Evolutionary conservation across 2,113 vertebrate genomes (phyloP), one percentile per base, ranked within the genome.

Genomic region (Gallinago media): DNA sequence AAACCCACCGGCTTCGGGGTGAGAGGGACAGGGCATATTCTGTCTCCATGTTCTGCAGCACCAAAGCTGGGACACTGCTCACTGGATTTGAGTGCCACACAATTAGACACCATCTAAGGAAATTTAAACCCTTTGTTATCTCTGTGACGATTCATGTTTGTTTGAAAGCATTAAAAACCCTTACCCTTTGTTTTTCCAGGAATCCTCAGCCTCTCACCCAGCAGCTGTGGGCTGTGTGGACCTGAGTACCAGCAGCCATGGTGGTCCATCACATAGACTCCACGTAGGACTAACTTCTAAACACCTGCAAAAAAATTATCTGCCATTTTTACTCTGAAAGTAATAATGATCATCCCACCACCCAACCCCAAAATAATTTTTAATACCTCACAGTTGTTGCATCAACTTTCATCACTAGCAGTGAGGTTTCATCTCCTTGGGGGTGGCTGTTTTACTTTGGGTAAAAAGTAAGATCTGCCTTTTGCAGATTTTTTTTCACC

Each of bases 351-450:
- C 72, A 70, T 27, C 52, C 67, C 52, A 68, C 72, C 76, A 11
- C 78, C 85, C 59, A 12, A 47, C 65, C 79, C 70, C 89, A 29
- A 61, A 54, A 78, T 73, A 29, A 27, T 82, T 90, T 79, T 76
- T 70, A 81, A 73, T 70, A 82, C 83, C 90, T 90, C 68, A 10
- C 65, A 72, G 62, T 82, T 61, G 62, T 85, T 95, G 59, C 52
- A 59, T 47, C 78, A 79, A 56, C 71, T 93, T 44, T 87, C 78
- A 84, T 85, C 87, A 80, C 67, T 75, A 92, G 70, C 62, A 61
- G 52, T 4, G 74, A 85, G 81, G 76, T 31, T 93, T 89, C 65
- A 80, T 93, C 95, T 97, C 96, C 95, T 98, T 20, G 2, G 85
- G 88, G 91, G 56, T 92, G 85, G 91, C 90, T 97, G n/a, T n/a